Evolutionary conservation across 2,888 invertebrate species (phyloP), one percentile per base, ranked within the genome.

Genomic region (Mesorhabditis sp.): DNA sequence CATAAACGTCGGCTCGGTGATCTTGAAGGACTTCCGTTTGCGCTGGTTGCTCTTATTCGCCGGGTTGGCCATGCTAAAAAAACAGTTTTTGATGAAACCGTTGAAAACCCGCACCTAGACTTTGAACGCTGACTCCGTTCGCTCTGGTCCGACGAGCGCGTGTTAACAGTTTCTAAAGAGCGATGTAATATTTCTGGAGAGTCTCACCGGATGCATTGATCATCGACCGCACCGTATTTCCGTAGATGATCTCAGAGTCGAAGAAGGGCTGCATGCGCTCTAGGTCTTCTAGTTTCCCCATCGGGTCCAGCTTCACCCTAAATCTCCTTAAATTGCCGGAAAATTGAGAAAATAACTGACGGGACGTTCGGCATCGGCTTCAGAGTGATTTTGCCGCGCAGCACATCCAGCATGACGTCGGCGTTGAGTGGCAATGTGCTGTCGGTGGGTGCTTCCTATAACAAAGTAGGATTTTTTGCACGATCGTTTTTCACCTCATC

Each of bases 161-260:
- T 28, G 28, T 28, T 28, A 28, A 28, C 28, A 28, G 28, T 28
- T 28, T 28, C 28, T 28, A 28, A 28, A 28, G 28, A 28, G 28
- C 28, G 28, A 28, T 28, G 2, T 28, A 28, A 28, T 28, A 28
- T 28, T 28, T 28, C 28, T 28, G 28, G 28, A 28, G 2, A 28
- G 28, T 28, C 28, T 28, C 28, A 28, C 28, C 28, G 28, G 28
- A 28, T 28, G 28, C 28, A 28, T 28, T 76, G 70, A 76, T 73
- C 76, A 76, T 76, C 4, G 69, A 69, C 6, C 76, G 67, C 10
- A 75, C 73, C 41, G 76, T 76, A 68, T 76, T 76, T 5, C 73
- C 71, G 69, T 75, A 75, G 64, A 76, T 28, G 28, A 28, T 28
- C 28, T 28, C 28, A 28, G 28, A 28, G 28, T 28, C 28, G 28